phyloP scores from a whole-genome alignment of 2,888 invertebrate genomes.

The Mactromeris polynyma region DNA sequence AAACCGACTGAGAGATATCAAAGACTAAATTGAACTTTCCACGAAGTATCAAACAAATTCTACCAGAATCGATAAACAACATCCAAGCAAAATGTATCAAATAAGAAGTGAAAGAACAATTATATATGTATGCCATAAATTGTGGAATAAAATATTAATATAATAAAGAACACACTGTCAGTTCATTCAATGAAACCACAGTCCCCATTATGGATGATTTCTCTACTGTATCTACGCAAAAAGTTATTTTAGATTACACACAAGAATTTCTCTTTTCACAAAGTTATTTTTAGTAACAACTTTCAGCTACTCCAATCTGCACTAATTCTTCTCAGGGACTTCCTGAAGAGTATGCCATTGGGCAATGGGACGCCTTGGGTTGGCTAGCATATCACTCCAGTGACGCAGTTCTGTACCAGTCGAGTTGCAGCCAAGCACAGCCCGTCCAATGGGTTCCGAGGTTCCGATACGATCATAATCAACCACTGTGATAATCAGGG shows the following conservation, averaged over 20 bases:
- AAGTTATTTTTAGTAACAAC: conserved; percentile 6
- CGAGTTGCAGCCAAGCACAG: conserved; percentile 98
- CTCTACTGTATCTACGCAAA: conserved; percentile 18
- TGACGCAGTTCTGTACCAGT: conserved; percentile 99
- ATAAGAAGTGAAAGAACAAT: conserved; percentile 25
- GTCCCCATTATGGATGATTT: conserved; percentile 22
- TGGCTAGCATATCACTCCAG: conserved; percentile 99
- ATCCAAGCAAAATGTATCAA: conserved; percentile 48
- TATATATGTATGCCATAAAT: conserved; percentile 31
- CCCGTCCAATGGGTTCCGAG: conserved; percentile 98
- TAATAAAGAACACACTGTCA: conserved; percentile 21
- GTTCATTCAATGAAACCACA: conserved; percentile 21
- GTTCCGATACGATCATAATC: conserved; percentile 99
- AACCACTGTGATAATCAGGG: conserved; percentile 99
- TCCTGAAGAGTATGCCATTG: conserved; percentile 99
- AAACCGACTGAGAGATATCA: neutral
- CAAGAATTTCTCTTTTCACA: conserved; percentile 25
- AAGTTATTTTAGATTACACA: conserved; percentile 16
- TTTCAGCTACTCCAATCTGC: neutral
- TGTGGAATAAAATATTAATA: conserved; percentile 39
- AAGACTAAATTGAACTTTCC: conserved; percentile 1
- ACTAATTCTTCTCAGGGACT: conserved; percentile 93
- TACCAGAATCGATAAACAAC: conserved; percentile 51
- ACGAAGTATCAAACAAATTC: conserved; percentile 14
- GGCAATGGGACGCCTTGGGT: conserved; percentile 99